Evolutionary conservation across 2,888 invertebrate genomes (phyloP), one percentile per base, ranked within the genome.

Genomic region (Diaphora mendica): DNA sequence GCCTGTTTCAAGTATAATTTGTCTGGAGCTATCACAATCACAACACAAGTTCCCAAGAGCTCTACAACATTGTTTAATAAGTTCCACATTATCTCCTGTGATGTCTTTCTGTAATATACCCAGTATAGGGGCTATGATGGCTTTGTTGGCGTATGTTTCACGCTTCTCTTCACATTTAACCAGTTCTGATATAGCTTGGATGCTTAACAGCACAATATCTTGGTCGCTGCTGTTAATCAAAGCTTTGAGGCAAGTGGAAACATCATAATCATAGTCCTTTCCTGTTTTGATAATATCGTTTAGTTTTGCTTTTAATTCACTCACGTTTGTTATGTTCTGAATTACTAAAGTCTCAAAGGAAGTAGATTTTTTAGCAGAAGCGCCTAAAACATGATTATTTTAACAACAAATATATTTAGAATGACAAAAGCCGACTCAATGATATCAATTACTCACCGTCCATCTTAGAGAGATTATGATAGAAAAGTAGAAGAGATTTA

Each of bases 11-110:
- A 93, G 85, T 59, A 97, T 95, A 71, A 96, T 89, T 76, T 96
- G 96, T 79, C 97, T 95, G 30, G 97, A 96, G 85, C 96, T 95
- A 94, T 98, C 97, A 94, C 98, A 98, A 88, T 98, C 97, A 90
- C 97, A 99, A 90, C 98, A 98, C 87, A 99, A 97, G 91, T 99
- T 99, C 59, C 98, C 99, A 35, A 99, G 94, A 5, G 98, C 98
- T 85, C 99, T 96, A 83, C 98, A 98, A 64, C 97, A 96, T 89
- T 99, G 98, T 81, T 97, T 97, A 15, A 97, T 93, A 71, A 97
- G 90, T 79, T 97, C 96, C 77, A 96, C 87, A 76, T 92, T 93
- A 20, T 96, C 93, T 30, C 85, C 64, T 59, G 87, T 88, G 8
- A 89, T 77, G 62, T 93, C 92, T 81, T 85, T 91, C 17, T 90